A percentile compares a stretch with the other conserved stretches of the same genome.
Evolutionary conservation across 2,888 invertebrate genomes (phyloP).

Genomic region (Caenorhabditis sulstoni): DNA sequence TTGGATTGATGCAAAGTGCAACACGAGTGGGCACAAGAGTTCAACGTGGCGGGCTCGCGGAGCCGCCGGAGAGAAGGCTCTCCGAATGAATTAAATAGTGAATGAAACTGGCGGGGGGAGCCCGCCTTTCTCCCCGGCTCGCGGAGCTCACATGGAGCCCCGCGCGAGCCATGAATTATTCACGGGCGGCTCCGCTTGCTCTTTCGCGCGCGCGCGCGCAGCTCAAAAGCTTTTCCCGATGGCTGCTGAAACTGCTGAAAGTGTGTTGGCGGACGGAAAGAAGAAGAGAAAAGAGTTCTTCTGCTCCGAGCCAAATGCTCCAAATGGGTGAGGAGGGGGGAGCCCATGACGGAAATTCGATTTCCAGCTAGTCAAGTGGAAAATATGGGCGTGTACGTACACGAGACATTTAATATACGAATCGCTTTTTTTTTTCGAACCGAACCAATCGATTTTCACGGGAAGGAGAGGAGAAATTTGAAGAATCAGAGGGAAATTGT

Average conservation of each 20-base stretch:
- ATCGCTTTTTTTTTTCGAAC: no score
- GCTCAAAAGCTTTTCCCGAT: no score
- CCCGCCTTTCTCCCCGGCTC: slow-evolving; percentile 2
- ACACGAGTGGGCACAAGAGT: slow-evolving; percentile 1
- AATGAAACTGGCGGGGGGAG: slow-evolving; percentile 52
- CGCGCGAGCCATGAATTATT: slow-evolving; percentile 40
- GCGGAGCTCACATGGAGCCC: slow-evolving; percentile 14
- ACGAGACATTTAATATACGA: no score
- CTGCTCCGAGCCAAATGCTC: no score
- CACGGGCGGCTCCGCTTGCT: slow-evolving; percentile 6
- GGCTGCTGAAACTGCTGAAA: slow-evolving; percentile 7
- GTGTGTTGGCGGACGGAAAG: neutral
- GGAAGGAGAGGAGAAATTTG: no score
- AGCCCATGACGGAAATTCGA: slow-evolving; percentile 44
- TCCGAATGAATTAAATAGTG: slow-evolving; percentile 50
- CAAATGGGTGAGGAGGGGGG: neutral
- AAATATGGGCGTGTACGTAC: no score
- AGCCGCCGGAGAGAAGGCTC: neutral
- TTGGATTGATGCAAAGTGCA: neutral
- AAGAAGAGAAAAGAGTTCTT: neutral
- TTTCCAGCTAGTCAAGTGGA: slow-evolving; percentile 49
- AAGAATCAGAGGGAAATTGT: neutral
- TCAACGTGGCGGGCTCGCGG: slow-evolving; percentile 9
- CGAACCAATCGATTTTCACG: no score
- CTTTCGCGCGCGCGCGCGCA: no score